Percentiles rank a stretch among this genome's conserved stretches.
phyloP scores from a whole-genome alignment of 2,113 vertebrate species.

The Corythaixoides concolor region DNA sequence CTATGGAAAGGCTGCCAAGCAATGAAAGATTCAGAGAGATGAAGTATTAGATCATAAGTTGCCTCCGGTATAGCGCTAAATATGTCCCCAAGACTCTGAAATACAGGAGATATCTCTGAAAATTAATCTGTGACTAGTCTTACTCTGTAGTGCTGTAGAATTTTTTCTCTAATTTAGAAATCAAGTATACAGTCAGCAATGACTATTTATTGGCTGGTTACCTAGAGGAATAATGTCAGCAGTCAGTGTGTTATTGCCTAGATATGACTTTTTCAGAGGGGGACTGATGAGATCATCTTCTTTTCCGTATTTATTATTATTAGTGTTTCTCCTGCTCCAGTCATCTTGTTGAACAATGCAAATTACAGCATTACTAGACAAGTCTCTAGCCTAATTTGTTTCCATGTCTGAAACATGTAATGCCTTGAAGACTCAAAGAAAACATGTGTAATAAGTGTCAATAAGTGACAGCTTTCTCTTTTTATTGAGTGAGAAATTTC shows the following conservation, averaged over 20 bases:
- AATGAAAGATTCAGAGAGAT: not conserved
- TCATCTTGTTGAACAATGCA: not conserved
- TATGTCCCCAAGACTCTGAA: not conserved
- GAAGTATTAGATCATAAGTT: not conserved
- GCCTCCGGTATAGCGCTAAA: not conserved
- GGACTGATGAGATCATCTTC: not conserved
- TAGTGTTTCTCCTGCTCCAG: not conserved
- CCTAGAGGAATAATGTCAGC: not conserved
- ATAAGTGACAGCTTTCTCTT: not conserved
- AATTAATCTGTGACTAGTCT: not conserved
- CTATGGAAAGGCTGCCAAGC: not conserved
- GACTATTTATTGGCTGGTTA: conserved; percentile 38
- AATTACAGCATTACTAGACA: not conserved
- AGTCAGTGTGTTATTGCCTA: not conserved
- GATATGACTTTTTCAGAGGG: not conserved
- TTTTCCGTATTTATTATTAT: not conserved
- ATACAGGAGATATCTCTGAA: not conserved
- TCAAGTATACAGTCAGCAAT: not conserved
- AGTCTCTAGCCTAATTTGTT: not conserved
- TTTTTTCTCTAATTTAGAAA: conserved; percentile 2
- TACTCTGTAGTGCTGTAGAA: not conserved
- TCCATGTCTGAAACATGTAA: not conserved
- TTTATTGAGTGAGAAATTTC: not conserved
- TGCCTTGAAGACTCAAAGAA: not conserved
- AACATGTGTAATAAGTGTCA: not conserved